Percentiles rank a stretch among this genome's conserved stretches.
phyloP scores from a whole-genome alignment of 2,113 vertebrate species.

The Ariopsis seemanni region DNA sequence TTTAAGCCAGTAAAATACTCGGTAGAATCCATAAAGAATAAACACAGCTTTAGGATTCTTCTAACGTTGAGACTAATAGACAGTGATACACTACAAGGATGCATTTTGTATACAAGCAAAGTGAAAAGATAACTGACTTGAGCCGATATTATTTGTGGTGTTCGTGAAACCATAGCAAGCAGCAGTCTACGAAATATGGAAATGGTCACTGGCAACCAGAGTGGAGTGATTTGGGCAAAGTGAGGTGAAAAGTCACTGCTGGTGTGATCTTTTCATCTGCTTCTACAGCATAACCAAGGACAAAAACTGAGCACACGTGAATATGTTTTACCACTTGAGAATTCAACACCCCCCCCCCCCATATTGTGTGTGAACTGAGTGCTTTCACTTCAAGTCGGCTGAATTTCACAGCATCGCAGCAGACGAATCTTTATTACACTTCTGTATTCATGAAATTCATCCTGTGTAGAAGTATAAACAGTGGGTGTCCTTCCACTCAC shows the following conservation, averaged over 20 bases:
- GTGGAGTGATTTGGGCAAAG: background rate
- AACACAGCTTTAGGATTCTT: background rate
- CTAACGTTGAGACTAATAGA: background rate
- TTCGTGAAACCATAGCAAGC: background rate
- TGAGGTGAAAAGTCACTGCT: background rate
- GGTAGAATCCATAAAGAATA: background rate
- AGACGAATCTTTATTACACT: background rate
- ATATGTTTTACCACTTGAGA: background rate
- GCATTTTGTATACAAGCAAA: background rate
- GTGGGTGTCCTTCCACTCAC: slow-evolving; percentile 25
- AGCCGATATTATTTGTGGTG: background rate
- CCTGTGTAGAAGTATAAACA: slow-evolving; percentile 18
- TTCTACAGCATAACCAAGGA: background rate
- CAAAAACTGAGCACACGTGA: background rate
- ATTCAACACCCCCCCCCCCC: background rate
- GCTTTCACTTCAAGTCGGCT: background rate
- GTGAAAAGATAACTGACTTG: background rate
- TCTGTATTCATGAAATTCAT: slow-evolving; percentile 25
- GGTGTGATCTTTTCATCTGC: background rate
- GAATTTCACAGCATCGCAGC: background rate
- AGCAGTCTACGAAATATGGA: background rate
- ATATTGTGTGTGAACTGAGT: background rate
- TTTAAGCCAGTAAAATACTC: background rate
- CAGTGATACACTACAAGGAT: background rate
- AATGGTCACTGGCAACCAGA: background rate